phyloP scores from a whole-genome alignment of 2,113 vertebrate species.

The Semicossyphus pulcher region DNA sequence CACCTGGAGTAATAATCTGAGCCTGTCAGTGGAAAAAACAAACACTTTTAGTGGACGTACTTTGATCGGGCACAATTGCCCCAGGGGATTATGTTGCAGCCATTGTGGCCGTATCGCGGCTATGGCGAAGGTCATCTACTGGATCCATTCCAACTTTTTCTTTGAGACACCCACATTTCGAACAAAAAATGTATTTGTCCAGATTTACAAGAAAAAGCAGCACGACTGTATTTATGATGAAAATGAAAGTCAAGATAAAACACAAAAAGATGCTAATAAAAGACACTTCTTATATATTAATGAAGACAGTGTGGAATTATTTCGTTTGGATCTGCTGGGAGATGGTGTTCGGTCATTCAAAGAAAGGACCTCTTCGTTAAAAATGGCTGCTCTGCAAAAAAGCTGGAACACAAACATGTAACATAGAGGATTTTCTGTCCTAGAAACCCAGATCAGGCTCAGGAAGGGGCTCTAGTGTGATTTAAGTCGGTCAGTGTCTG shows the following conservation, averaged over 20 bases:
- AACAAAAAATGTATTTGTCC: no score
- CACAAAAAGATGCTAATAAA: neutral
- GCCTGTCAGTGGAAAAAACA: no score
- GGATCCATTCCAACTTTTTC: no score
- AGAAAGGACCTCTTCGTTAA: neutral
- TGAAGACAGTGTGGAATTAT: neutral
- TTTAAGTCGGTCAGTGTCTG: neutral
- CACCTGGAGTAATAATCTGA: no score
- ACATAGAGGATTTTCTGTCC: constrained; percentile 37
- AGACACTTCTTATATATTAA: neutral
- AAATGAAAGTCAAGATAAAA: no score
- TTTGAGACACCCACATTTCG: no score
- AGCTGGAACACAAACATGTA: neutral
- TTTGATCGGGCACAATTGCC: no score
- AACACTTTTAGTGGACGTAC: no score
- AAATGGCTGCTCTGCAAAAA: neutral
- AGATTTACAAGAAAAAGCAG: neutral
- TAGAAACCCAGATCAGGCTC: constrained; percentile 47
- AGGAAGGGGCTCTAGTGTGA: constrained; percentile 1
- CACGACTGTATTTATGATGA: no score
- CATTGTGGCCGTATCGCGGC: no score
- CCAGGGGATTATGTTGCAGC: no score
- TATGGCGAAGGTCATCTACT: no score
- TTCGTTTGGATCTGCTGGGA: neutral
- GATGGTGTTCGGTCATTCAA: neutral